phyloP scores from a whole-genome alignment of 2,797 vertebrate genomes.

The Pelodytes ibericus region DNA sequence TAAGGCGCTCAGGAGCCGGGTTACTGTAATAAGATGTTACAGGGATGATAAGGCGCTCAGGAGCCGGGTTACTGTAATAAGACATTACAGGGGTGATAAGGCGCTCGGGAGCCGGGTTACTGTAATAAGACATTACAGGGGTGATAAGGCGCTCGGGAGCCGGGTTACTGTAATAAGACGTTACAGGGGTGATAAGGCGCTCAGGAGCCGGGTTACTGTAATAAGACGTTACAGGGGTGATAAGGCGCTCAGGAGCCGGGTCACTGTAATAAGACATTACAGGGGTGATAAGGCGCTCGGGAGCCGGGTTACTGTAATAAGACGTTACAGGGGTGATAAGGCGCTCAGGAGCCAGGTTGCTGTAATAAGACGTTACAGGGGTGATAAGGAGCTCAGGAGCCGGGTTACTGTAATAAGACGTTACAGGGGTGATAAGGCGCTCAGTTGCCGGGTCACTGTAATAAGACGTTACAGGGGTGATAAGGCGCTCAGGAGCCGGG shows the following conservation, averaged over 20 bases:
- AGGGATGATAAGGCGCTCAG: background rate
- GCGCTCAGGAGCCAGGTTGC: background rate
- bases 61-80: background rate
- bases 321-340: background rate
- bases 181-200: background rate
- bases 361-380: background rate
- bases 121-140: background rate
- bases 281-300: slow-evolving; percentile 9
- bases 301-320: background rate
- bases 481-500: background rate
- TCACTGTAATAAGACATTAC: slow-evolving; percentile 20
- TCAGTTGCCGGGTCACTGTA: background rate
- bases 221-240: slow-evolving; percentile 18
- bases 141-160: background rate
- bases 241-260: slow-evolving; percentile 16
- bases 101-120: background rate
- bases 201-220: slow-evolving; percentile 1
- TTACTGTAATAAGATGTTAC: slow-evolving; percentile 2
- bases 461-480: background rate
- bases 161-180: background rate
- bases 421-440: background rate
- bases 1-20: background rate
- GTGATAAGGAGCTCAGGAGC: background rate
- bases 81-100: background rate
- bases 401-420: background rate